Base-by-base conservation (phyloP, 2,113 vertebrate species). In the Phycodurus eques region DNA sequence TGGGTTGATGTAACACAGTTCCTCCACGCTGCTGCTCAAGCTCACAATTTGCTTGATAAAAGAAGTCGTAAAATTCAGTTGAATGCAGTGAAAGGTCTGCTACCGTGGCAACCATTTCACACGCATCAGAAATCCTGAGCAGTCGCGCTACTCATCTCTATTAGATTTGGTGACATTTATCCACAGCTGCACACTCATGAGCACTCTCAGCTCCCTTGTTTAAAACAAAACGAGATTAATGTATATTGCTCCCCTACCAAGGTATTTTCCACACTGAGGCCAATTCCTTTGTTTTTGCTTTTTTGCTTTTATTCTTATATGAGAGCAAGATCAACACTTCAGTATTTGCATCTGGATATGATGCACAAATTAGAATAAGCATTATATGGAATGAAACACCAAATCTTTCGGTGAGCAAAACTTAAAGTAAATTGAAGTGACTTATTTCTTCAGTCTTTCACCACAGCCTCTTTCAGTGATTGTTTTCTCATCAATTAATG, bases 101-200 rank as follows among this genome's bases (percentile, higher is more conserved):
- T 4, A 13, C 79, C 79, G 83, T 77, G 73, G 87, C 67, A 87
- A 91, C 89, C 73, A 72, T 80, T 80, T 81, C 57, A 80, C 77
- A 82, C 68, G 44, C 72, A 66, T 42, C 33, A 74, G 77, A 88
- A 83, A 80, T 87, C 75, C 75, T 57, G 63, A 79, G 47, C 39
- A 63, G 73, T 56, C 33, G 71, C 73, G 85, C 64, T 57, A 12
- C 62, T 54, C 51, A 66, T 66, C 44, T 17, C 44, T 47, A 66
- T 59, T 74, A 46, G 44, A 67, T 68, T 47, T 63, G 42, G 51
- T 51, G 61, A 70, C 44, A 47, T 70, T 51, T 43, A 68, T 27
- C 31, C 35, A 33, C 64, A 61, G 33, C 39, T 17, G 27, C 54
- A 70, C 35, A 75, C 10, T 19, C 19, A 3, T 31, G 4, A 6